A percentile compares a stretch with the other conserved stretches of the same genome.
Conservation (phyloP, 2,113 vertebrate genomes). For the Pluvialis apricaria region DNA sequence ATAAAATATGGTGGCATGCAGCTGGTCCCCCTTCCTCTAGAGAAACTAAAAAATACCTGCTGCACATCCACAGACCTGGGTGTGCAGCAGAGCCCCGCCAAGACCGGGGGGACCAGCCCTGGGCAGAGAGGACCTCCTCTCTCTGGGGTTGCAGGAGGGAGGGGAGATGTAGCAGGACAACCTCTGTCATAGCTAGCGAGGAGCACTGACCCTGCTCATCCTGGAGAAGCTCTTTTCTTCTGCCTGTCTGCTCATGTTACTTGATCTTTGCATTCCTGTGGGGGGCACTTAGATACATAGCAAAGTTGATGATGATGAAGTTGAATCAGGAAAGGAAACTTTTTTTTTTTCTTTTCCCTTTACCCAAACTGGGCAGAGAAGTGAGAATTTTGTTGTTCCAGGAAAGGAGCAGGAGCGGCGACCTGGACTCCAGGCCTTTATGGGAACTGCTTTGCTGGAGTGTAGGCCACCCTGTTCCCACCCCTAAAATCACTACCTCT, state of each 20-base stretch:
- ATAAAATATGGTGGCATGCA: not conserved
- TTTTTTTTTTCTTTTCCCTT: not conserved
- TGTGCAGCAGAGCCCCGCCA: not conserved
- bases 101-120: not conserved
- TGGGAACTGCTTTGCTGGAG: not conserved
- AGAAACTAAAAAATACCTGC: not conserved
- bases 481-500: not conserved
- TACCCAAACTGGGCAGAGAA: not conserved
- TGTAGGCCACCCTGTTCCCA: rapidly evolving
- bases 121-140: not conserved
- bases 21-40: not conserved
- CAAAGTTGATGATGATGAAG: not conserved
- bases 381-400: not conserved
- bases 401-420: not conserved
- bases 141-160: not conserved
- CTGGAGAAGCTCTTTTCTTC: not conserved
- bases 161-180: not conserved
- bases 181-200: not conserved
- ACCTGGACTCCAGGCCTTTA: not conserved
- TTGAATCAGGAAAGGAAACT: not conserved
- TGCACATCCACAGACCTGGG: not conserved
- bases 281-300: rapidly evolving
- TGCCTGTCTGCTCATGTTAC: not conserved
- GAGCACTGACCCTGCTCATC: not conserved
- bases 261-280: not conserved